A percentile compares a stretch with the other conserved stretches of the same genome.
Conservation (phyloP, 2,113 vertebrate species). For the Onychorhynchus coronatus region DNA sequence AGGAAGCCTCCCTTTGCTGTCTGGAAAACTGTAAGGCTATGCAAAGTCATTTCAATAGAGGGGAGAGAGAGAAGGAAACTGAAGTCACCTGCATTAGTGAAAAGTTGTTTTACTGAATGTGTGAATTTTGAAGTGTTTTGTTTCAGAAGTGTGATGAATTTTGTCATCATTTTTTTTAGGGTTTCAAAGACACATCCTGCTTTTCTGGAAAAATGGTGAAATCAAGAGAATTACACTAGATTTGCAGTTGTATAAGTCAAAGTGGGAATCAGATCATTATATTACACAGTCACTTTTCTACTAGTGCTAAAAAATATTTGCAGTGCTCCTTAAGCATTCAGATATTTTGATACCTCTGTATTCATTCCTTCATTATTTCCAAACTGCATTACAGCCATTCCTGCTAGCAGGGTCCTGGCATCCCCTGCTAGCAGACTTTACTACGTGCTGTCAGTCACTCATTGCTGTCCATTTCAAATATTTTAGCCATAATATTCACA, state of each 20-base stretch:
- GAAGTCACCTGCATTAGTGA: not conserved
- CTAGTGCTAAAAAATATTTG: not conserved
- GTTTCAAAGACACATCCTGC: not conserved
- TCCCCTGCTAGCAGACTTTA: not conserved
- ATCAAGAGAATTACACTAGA: not conserved
- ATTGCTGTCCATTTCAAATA: not conserved
- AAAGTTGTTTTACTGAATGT: not conserved
- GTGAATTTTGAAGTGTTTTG: not conserved
- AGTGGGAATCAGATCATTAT: not conserved
- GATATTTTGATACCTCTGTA: not conserved
- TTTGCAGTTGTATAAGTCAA: not conserved
- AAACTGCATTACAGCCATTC: not conserved
- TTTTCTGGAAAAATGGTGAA: not conserved
- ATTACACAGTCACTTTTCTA: not conserved
- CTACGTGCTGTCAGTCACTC: not conserved
- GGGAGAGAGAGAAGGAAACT: not conserved
- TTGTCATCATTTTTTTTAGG: not conserved
- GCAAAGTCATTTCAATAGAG: conserved; percentile 44
- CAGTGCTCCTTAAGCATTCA: not conserved
- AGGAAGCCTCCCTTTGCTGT: not conserved
- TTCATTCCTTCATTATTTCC: not conserved
- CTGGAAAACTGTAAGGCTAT: not conserved
- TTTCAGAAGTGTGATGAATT: not conserved
- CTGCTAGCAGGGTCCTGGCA: not conserved
- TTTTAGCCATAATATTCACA: not conserved